Evolutionary conservation across 2,113 vertebrate genomes (phyloP), one percentile per base, ranked within the genome.

Genomic region (Taxidea taxus): DNA sequence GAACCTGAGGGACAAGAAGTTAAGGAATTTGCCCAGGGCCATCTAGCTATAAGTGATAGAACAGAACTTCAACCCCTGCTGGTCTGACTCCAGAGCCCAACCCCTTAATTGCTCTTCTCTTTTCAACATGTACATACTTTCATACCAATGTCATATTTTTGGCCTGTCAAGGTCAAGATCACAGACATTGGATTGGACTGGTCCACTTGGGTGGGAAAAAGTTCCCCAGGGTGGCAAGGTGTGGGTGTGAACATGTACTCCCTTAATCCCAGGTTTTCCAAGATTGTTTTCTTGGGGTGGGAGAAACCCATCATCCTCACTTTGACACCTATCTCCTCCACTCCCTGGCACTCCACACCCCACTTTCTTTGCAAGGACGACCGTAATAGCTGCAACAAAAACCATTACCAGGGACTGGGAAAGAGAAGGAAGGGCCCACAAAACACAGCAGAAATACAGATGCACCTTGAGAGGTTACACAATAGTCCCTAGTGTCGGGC

Each of bases 401-500:
- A 87, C 34, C 29, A n/a, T 77, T 83, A 42, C 68, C 29, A 68
- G 56, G 74, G 34, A 47, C 37, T 1, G 82, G 16, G 70, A 81
- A 87, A 82, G 42, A 68, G 62, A 81, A 34, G 2, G 31, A n/a
- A n/a, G 14, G 4, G 44, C 44, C 16, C 10, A 15, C 66, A 90
- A 34, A 39, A 89, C 86, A 62, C 6, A 85, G 21, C 60, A 75
- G 74, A 81, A 66, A 51, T 75, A 9, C 29, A 49, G 87, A 56
- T 3, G 0, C 42, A 62, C 62, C 39, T 80, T 9, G 25, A 66
- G 89, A 25, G 49, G 54, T 97, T 94, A 72, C 39, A 83, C 96
- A 95, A 93, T 91, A 90, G 70, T 91, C 91, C 82, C 82, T 51
- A 27, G 82, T 58, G 93, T 64, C 93, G 83, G 42, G 88, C 9